Evolutionary conservation across 2,797 vertebrate genomes (phyloP), one percentile per base, ranked within the genome.

Genomic region (Morus bassanus): DNA sequence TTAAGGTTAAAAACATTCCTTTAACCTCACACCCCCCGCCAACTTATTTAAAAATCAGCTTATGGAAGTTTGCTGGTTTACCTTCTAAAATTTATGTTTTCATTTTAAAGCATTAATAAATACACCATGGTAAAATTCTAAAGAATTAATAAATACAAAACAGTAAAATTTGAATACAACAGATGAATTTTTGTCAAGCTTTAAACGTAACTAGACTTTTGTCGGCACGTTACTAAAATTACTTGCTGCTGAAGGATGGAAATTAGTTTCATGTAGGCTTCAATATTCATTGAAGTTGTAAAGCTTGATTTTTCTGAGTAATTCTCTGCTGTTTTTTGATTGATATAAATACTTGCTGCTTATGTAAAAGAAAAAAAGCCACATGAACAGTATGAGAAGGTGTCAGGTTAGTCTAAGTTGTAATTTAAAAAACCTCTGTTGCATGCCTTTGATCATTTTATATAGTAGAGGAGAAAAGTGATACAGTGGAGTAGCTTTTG

Each of bases 81-180:
- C 21, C 8, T 68, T 67, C 74, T 25, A 28, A 88, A 74, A 27
- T 27, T 5, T 10, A 6, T 35, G 7, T 17, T 91, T 53, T 35
- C 16, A 30, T 91, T 92, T 87, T 67, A 80, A 70, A 85, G 21
- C n/a, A 11, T 33, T 27, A 30, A 48, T 80, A 61, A 56, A 33
- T 59, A 18, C 6, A 18, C 13, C 0, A 2, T 0, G 0, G 16
- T 50, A 68, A 86, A 81, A 69, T 63, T 79, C 31, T 53, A 19
- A 82, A 84, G 18, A 68, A 48, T 75, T 85, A 12, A 5, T 67
- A 31, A 72, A 68, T 85, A 13, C 21, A 61, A 33, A 80, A 21
- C 10, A 65, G 30, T 67, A 75, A 89, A 43, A 50, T 72, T 33
- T 67, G 22, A 79, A 39, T 67, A 10, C 18, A 70, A 31, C 18